Base-by-base conservation (phyloP, 2,797 vertebrate species). In the Silurus lanzhouensis region DNA sequence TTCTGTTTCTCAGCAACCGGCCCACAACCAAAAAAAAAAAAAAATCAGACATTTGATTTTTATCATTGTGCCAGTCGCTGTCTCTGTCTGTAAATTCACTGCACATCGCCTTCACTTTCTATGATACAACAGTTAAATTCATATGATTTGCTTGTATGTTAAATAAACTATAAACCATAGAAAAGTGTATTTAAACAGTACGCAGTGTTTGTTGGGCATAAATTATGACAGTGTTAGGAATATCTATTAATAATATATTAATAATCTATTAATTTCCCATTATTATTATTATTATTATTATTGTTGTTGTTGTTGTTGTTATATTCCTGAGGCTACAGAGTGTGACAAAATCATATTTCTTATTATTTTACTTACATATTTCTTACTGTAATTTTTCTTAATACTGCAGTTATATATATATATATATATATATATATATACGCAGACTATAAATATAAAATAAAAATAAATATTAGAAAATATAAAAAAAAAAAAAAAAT, bases 21-120 rank as follows among this genome's bases (percentile, higher is more conserved):
- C 90, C 90, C 71, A 89, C 93, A 94, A 92, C 89, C 89, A 17
- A 63, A 25, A 1, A 22, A 79, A 88, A 88, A 88, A 87, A 90
- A 88, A 52, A 84, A 72, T 74, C 81, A 70, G 88, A 89, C 80
- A 72, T 64, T 88, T 85, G 87, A 93, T 88, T 82, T 83, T 84
- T 88, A 87, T 87, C 81, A 6, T 9, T 2, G 46, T 44, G 8
- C 38, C 27, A 64, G 19, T 46, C 8, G 5, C 5, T 67, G 44
- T 67, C 8, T 80, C 5, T 67, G 44, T 67, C 8, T 80, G 44
- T 66, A 66, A 52, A 64, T 19, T 31, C 17, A 3, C 27, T 58
- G 25, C 17, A 76, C 55, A 57, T 76, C 57, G 38, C 17, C 12
- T 31, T 19, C 15, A 12, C 38, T 38, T 38, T 38, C 38, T 38